Conservation (phyloP, 2,113 vertebrate species). For the Oreocharis arfaki region DNA sequence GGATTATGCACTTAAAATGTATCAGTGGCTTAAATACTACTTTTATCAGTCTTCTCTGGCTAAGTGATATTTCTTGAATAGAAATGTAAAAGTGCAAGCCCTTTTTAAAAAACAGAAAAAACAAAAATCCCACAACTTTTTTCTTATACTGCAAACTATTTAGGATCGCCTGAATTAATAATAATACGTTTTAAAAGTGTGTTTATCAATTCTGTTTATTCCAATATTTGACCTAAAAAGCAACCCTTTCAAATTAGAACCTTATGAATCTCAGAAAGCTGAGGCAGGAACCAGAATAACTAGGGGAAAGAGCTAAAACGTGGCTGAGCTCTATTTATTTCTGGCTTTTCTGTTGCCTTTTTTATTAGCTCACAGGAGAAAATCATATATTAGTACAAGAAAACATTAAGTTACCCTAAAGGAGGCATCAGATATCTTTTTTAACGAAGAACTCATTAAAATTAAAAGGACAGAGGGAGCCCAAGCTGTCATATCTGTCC, state of each 20-base stretch:
- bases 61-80: neutral
- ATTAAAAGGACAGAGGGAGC: neutral
- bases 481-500: neutral
- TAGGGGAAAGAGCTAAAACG: neutral
- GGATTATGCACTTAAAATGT: neutral
- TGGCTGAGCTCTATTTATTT: neutral
- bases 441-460: neutral
- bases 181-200: neutral
- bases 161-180: neutral
- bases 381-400: neutral
- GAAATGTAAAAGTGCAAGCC: neutral
- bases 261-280: neutral
- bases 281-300: neutral
- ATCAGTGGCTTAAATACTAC: neutral
- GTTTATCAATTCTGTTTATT: neutral
- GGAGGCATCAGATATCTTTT: neutral
- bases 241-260: neutral
- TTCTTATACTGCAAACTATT: neutral
- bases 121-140: accelerated
- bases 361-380: neutral
- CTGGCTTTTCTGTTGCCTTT: neutral
- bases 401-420: neutral
- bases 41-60: neutral
- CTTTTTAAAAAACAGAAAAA: neutral
- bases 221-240: neutral